Percentiles rank a stretch among this genome's conserved stretches.
phyloP scores from a whole-genome alignment of 1,140 invertebrate genomes.

The Leptopilina boulardi region DNA sequence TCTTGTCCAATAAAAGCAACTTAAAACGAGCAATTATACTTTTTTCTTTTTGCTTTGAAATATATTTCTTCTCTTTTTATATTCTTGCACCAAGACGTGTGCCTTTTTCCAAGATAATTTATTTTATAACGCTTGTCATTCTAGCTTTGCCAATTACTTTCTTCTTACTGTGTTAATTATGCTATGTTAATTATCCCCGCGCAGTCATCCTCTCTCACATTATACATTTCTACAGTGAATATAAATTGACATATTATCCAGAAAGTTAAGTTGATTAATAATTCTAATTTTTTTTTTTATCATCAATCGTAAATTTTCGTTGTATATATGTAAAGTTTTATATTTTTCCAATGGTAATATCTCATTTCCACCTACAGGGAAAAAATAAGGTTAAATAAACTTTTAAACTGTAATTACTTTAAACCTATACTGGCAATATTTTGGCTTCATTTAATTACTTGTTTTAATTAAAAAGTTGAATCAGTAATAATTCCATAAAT shows the following conservation, averaged over 20 bases:
- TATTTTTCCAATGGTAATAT: neutral
- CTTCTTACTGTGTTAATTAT: slow-evolving; percentile 20
- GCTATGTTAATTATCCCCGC: slow-evolving; percentile 14
- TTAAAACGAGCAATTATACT: neutral
- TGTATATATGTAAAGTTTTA: neutral
- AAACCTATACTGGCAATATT: too few relatives aligned
- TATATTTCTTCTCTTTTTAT: neutral
- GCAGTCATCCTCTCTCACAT: neutral
- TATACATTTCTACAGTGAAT: slow-evolving; percentile 11
- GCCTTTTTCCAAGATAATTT: slow-evolving; percentile 1
- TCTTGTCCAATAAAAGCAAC: neutral
- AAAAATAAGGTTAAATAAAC: too few relatives aligned
- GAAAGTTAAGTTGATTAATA: slow-evolving; percentile 17
- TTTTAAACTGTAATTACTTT: too few relatives aligned
- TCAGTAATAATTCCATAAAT: too few relatives aligned
- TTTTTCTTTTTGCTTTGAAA: neutral
- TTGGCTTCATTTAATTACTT: too few relatives aligned
- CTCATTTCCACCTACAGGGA: neutral
- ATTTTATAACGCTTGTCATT: slow-evolving; percentile 3
- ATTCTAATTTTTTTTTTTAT: slow-evolving; percentile 15
- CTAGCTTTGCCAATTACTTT: neutral
- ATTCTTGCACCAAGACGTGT: slow-evolving; percentile 11
- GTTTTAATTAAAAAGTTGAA: too few relatives aligned
- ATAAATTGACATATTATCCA: slow-evolving; percentile 26
- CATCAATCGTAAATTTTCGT: neutral